These are phyloP conservation scores for Endomychus coccineus DNA, from an alignment of 2,888 invertebrate genomes.

Conservation along the genomic window DNA sequence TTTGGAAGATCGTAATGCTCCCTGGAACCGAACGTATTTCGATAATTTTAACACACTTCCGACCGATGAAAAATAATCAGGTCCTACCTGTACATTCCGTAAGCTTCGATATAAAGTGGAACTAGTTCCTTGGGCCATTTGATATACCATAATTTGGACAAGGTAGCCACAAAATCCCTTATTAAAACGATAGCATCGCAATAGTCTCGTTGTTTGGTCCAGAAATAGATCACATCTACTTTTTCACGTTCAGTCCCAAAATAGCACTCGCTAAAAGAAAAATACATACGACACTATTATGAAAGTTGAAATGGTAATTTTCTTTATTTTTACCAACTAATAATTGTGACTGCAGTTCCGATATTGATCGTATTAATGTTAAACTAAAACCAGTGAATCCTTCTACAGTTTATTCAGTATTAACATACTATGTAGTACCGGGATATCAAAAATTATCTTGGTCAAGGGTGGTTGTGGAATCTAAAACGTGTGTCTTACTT, in stretches of 20 bases:
- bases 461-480: too few relatives aligned
- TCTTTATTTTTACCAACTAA: too few relatives aligned
- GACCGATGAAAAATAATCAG: neutral
- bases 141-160: constrained; percentile 55
- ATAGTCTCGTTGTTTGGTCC: constrained; percentile 52
- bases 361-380: too few relatives aligned
- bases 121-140: constrained; percentile 59
- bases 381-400: too few relatives aligned
- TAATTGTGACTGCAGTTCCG: too few relatives aligned
- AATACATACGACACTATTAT: neutral
- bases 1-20: constrained; percentile 49
- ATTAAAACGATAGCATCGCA: constrained; percentile 55
- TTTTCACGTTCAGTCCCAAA: constrained; percentile 60
- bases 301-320: neutral
- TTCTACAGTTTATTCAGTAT: too few relatives aligned
- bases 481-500: too few relatives aligned
- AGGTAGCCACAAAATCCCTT: constrained; percentile 51
- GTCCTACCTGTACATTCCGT: constrained; percentile 43
- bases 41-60: neutral
- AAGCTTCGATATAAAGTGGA: constrained; percentile 53
- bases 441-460: too few relatives aligned
- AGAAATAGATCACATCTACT: constrained; percentile 56
- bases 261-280: constrained; percentile 45
- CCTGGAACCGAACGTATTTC: constrained; percentile 29
- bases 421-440: too few relatives aligned